These are phyloP conservation scores for Drosophila takahashii DNA, from an alignment of 1,140 invertebrate genomes.

Conservation along the genomic window DNA sequence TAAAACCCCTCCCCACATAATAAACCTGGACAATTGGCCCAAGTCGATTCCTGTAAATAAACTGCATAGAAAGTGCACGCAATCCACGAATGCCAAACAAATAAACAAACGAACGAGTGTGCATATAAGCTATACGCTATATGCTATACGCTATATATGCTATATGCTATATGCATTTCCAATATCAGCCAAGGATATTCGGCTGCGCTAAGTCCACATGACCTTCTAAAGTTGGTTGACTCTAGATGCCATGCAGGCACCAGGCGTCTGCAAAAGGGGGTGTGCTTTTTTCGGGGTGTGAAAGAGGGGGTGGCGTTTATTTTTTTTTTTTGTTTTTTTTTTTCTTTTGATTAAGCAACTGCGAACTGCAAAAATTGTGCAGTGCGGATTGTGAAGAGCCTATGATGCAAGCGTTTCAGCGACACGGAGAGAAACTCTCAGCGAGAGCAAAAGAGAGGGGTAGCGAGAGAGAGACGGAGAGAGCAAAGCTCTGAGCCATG, in stretches of 20 bases:
- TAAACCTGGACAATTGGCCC: constrained; percentile 42
- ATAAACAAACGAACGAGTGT: constrained; percentile 33
- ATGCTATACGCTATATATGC: constrained; percentile 13
- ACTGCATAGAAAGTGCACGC: constrained; percentile 54
- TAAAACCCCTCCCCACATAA: too few relatives aligned
- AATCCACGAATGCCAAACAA: constrained; percentile 43
- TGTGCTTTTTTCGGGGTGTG: not conserved
- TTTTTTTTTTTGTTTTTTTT: not conserved
- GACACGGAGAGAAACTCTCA: constrained; percentile 3
- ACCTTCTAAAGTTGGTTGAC: constrained; percentile 84
- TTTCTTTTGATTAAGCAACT: constrained; percentile 32
- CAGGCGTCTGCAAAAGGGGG: constrained; percentile 32
- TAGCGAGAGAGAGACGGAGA: constrained; percentile 11
- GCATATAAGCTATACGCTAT: too few relatives aligned
- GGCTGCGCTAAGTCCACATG: constrained; percentile 76
- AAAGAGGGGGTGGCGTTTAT: not conserved
- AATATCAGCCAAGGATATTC: constrained; percentile 81
- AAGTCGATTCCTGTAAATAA: constrained; percentile 54
- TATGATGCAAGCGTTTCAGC: constrained; percentile 42
- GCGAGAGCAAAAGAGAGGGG: constrained; percentile 9
- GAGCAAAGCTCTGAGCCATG: constrained; percentile 34
- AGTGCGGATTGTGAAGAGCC: constrained; percentile 18
- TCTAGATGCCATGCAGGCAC: constrained; percentile 47
- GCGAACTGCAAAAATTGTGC: constrained; percentile 10
- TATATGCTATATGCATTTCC: constrained; percentile 50